Base-by-base conservation (phyloP, 2,113 vertebrate species). In the Chelonoidis abingdonii region DNA sequence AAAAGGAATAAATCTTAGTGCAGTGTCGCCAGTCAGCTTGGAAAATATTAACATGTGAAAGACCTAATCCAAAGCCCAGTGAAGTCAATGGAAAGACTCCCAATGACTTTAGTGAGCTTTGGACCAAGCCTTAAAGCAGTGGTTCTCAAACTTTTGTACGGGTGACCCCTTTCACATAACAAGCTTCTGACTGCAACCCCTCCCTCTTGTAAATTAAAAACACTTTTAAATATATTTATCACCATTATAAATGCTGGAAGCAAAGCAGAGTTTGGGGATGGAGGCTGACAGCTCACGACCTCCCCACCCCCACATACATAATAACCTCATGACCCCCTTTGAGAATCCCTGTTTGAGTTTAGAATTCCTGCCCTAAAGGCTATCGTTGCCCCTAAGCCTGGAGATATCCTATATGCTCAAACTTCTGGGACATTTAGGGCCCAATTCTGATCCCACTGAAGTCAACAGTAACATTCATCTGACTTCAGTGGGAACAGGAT, bases 41-140 rank as follows among this genome's bases (percentile, higher is more conserved):
- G 88, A 83, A 89, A 94, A 59, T 10, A 88, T 89, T 94, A 80
- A 82, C 35, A 75, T 59, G 11, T 14, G 11, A 91, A 93, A 22
- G 59, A 10, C 41, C 83, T 53, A 29, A 92, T 88, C 13, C 81
- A 90, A 85, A 90, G 25, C 72, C 14, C 27, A 93, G 8, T 4
- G 90, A n/a, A 93, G 31, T 1, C 85, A n/a, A 78, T 78, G 21
- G 75, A 41, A 56, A 78, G 83, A 69, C 22, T 11, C 38, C 81
- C n/a, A 11, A 52, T 14, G 19, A 65, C 59, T 90, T 93, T 31
- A 94, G 24, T 11, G 76, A 35, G 50, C 91, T 90, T 76, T 88
- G 54, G 83, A 82, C 65, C 31, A 54, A 92, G 41, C 24, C 83
- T 13, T 47, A 21, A 87, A 89, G 62, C 53, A 54, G 53, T 8